Evolutionary conservation across 2,888 invertebrate genomes (phyloP).

Genomic region (Clivina fossor): DNA sequence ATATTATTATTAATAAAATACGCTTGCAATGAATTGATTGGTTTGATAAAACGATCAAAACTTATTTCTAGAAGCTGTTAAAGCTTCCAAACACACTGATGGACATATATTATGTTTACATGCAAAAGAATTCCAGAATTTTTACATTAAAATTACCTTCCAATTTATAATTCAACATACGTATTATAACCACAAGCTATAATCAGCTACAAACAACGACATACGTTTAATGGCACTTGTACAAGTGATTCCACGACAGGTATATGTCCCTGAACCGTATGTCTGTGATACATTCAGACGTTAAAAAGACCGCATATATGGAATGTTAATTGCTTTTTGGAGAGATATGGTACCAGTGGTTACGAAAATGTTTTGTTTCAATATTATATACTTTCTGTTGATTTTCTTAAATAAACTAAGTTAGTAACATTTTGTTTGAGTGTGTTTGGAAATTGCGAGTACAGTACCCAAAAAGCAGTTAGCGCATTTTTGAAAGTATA

Average conservation of each 20-base stretch:
- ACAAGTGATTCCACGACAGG: not conserved
- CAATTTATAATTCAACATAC: conserved; percentile 37
- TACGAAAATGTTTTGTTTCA: conserved; percentile 10
- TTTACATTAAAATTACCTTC: conserved; percentile 36
- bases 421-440: too few species aligned
- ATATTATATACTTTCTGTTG: too few species aligned
- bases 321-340: conserved; percentile 36
- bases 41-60: conserved; percentile 4
- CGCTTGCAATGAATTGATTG: too few species aligned
- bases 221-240: conserved; percentile 1
- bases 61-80: conserved; percentile 7
- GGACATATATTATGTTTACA: conserved; percentile 21
- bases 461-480: too few species aligned
- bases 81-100: too few species aligned
- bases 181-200: conserved; percentile 18
- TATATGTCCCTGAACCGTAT: conserved; percentile 24
- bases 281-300: conserved; percentile 15
- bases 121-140: conserved; percentile 23
- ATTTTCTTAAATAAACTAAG: too few species aligned
- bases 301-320: conserved; percentile 24
- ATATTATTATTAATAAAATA: too few species aligned
- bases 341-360: conserved; percentile 25
- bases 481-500: too few species aligned
- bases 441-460: too few species aligned
- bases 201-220: not conserved